phyloP scores from a whole-genome alignment of 1,140 invertebrate genomes.

The Amyelois transitella region DNA sequence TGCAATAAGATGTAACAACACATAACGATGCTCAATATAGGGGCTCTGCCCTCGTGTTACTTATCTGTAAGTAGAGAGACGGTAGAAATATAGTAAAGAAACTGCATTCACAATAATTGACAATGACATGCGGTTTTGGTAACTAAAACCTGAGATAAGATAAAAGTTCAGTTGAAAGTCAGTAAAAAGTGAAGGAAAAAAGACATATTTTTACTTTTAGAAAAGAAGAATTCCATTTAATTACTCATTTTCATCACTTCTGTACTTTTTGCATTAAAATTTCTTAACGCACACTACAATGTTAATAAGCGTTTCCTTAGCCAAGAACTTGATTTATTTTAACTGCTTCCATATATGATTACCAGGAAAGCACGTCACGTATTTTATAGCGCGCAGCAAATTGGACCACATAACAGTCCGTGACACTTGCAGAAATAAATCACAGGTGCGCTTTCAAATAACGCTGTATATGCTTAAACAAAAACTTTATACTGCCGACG shows the following conservation, averaged over 20 bases:
- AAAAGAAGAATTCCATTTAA: no score
- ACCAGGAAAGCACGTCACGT: slow-evolving; percentile 3
- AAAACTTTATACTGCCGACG: background rate
- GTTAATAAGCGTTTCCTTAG: no score
- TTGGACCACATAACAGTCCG: slow-evolving; percentile 43
- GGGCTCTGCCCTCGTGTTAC: slow-evolving; percentile 52
- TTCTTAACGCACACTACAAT: no score
- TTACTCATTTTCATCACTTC: no score
- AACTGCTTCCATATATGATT: background rate
- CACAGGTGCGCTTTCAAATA: slow-evolving; percentile 19
- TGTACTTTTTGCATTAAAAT: no score
- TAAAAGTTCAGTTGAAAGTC: no score
- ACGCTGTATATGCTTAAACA: background rate
- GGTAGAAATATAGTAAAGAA: no score
- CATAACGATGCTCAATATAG: slow-evolving; percentile 40
- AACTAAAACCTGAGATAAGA: no score
- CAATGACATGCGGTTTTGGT: no score
- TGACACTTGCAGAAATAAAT: slow-evolving; percentile 50
- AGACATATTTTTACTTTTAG: no score
- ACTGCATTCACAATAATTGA: no score
- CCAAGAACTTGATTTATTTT: background rate
- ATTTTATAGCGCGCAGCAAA: slow-evolving; percentile 22
- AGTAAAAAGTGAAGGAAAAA: no score
- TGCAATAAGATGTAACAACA: slow-evolving; percentile 45
- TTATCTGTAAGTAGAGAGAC: background rate